Conservation (phyloP, 2,888 invertebrate species). For the Mycalesis mineus region DNA sequence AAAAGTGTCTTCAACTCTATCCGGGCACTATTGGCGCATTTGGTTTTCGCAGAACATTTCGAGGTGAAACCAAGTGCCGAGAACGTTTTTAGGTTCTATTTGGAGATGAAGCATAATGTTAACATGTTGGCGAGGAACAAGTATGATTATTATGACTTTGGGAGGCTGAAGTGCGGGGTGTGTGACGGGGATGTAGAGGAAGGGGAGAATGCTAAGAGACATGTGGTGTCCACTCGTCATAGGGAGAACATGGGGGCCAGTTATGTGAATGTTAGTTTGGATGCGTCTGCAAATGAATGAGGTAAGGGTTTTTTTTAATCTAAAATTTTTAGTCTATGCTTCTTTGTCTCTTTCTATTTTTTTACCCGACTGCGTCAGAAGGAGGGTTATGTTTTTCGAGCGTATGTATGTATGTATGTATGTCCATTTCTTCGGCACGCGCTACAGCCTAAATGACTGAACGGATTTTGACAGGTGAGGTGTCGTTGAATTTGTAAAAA, state of each 20-base stretch:
- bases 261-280: constrained; percentile 57
- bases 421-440: no score
- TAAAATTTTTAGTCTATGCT: neutral
- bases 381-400: no score
- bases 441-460: no score
- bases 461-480: no score
- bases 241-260: constrained; percentile 71
- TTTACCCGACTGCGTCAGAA: no score
- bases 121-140: constrained; percentile 65
- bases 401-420: no score
- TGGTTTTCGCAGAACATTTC: constrained; percentile 65
- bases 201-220: constrained; percentile 64
- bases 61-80: constrained; percentile 51
- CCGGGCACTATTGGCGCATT: constrained; percentile 54
- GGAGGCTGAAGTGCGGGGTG: constrained; percentile 62
- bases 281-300: constrained; percentile 58
- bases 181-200: constrained; percentile 60
- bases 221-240: constrained; percentile 62
- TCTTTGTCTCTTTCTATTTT: no score
- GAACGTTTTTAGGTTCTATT: constrained; percentile 65
- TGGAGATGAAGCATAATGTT: constrained; percentile 68
- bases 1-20: constrained; percentile 60
- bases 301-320: constrained; percentile 35
- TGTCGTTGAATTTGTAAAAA: no score
- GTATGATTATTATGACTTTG: constrained; percentile 64